Percentiles rank a stretch among this genome's conserved stretches.
These are phyloP conservation scores for Heterodera filipjevi DNA, from an alignment of 2,888 invertebrate species.

Conservation along the genomic window DNA sequence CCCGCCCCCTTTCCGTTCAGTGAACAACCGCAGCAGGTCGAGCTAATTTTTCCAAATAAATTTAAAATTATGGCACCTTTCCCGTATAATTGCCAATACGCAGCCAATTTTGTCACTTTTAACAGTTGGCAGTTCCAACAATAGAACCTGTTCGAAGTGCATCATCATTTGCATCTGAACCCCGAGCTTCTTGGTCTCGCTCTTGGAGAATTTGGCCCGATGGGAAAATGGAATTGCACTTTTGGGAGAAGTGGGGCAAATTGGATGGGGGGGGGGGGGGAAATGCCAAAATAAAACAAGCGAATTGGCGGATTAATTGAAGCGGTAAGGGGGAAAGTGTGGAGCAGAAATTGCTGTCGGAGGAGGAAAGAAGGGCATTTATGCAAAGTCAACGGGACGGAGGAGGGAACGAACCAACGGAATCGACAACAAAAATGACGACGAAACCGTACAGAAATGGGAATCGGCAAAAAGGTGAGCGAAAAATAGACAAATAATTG, in stretches of 20 bases:
- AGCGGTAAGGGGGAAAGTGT: not conserved
- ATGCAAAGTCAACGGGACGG: slow-evolving; percentile 4
- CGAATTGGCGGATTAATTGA: not conserved
- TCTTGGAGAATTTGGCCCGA: slow-evolving; percentile 1
- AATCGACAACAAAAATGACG: not conserved
- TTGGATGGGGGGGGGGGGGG: not conserved
- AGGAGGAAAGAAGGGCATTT: not conserved
- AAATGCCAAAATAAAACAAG: not conserved
- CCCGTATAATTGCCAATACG: too few relatives aligned
- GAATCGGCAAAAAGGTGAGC: not conserved
- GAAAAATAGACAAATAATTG: slow-evolving; percentile 6
- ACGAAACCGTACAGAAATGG: not conserved
- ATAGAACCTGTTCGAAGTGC: slow-evolving; percentile 3
- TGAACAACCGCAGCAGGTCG: too few relatives aligned
- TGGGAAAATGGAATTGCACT: not conserved
- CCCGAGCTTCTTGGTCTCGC: not conserved
- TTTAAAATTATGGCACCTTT: too few relatives aligned
- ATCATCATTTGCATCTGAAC: not conserved
- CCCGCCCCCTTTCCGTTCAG: too few relatives aligned
- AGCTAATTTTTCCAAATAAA: too few relatives aligned
- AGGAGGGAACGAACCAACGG: not conserved
- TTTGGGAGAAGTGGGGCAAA: slow-evolving; percentile 17
- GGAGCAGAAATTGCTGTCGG: not conserved
- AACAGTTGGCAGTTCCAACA: not conserved
- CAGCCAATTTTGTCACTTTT: too few relatives aligned